Evolutionary conservation across 37 sponge, comb jelly and placozoan species (phyloP).

Genomic region (Chondrilla cf. caribensis): DNA sequence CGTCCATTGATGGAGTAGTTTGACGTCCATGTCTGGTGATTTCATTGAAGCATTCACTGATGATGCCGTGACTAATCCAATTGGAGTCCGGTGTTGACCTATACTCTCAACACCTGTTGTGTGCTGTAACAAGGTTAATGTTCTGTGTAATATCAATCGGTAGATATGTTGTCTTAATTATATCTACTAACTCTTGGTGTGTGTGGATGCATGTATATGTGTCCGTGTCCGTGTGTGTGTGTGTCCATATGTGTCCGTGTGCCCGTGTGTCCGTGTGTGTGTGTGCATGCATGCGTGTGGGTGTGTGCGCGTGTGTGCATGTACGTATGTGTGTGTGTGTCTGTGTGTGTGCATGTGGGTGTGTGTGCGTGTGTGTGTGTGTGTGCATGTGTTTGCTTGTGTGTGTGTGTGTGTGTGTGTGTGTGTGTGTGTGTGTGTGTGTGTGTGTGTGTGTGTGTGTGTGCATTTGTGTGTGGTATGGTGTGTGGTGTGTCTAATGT

Average conservation of each 20-base stretch:
- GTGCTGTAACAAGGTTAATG: no score
- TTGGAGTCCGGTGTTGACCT: no score
- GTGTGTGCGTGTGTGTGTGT: slow-evolving; percentile 21
- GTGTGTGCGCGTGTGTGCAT: slow-evolving; percentile 13
- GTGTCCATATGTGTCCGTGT: slow-evolving; percentile 16
- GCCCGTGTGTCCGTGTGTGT: slow-evolving; percentile 20
- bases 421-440: slow-evolving; percentile 30
- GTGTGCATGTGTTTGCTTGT: slow-evolving; percentile 11
- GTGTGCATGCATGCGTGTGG: background rate
- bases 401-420: slow-evolving; percentile 32
- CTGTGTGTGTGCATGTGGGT: slow-evolving; percentile 5
- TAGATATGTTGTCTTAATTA: background rate
- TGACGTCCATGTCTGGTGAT: no score
- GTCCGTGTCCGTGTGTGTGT: slow-evolving; percentile 24
- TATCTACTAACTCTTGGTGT: background rate
- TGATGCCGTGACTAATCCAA: no score
- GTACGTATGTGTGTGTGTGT: slow-evolving; percentile 6
- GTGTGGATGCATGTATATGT: slow-evolving; percentile 4
- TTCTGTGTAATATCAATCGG: background rate
- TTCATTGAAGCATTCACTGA: no score
- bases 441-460: slow-evolving; percentile 12
- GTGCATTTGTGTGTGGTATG: no score
- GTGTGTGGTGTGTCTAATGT: no score
- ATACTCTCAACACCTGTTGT: no score
- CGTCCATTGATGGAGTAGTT: no score